Percentiles rank a stretch among this genome's conserved stretches.
phyloP scores from a whole-genome alignment of 1,140 invertebrate genomes.

The Drosophila pallidifrons region DNA sequence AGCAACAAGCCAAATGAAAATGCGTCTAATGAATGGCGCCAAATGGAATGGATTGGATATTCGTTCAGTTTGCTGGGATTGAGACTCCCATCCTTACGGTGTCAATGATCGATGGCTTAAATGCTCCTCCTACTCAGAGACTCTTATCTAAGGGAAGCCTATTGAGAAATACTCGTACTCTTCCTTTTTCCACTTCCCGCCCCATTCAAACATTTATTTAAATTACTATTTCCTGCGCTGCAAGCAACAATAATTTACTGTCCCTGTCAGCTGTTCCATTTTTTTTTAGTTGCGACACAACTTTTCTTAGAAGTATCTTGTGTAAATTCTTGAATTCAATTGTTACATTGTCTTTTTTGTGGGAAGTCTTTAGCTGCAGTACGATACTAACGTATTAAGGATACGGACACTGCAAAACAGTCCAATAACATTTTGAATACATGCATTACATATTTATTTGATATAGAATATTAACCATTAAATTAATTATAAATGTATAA shows the following conservation, averaged over 20 bases:
- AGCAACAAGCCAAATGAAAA: conserved; percentile 34
- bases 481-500: too few species aligned
- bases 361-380: too few species aligned
- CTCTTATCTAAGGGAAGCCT: not conserved
- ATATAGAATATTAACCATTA: too few species aligned
- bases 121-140: conserved; percentile 1
- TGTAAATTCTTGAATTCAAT: too few species aligned
- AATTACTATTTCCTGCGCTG: conserved; percentile 9
- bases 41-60: conserved; percentile 37
- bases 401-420: too few species aligned
- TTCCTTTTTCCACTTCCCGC: not conserved
- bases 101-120: conserved; percentile 36
- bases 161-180: not conserved
- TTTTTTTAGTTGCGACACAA: not conserved
- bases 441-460: too few species aligned
- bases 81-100: conserved; percentile 6
- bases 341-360: too few species aligned
- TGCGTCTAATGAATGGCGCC: conserved; percentile 55
- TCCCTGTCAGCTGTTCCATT: not conserved
- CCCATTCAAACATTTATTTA: conserved; percentile 27
- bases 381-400: too few species aligned
- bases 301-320: too few species aligned
- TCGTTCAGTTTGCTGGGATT: not conserved
- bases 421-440: too few species aligned
- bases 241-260: conserved; percentile 15